Conservation (phyloP, 2,888 invertebrate genomes). For the Noctua comes region DNA sequence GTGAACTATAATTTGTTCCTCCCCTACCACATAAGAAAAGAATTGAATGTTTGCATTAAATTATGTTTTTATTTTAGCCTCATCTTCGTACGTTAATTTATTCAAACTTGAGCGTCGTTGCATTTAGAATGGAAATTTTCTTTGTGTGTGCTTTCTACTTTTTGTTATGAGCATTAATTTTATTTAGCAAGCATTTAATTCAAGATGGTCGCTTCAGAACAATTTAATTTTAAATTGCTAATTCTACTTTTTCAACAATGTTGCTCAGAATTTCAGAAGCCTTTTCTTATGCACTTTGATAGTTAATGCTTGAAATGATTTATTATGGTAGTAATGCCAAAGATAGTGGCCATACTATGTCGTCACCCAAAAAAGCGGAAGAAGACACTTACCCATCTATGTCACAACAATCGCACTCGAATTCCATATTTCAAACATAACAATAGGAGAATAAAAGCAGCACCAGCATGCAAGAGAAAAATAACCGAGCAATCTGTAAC, state of each 20-base stretch:
- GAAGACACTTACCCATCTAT: conserved; percentile 23
- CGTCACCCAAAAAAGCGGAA: neutral
- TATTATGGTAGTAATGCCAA: neutral
- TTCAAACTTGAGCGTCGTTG: conserved; percentile 53
- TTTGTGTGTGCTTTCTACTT: conserved; percentile 29
- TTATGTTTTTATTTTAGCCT: conserved; percentile 26
- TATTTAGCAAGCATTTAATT: conserved; percentile 39
- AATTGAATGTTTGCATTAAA: conserved; percentile 51
- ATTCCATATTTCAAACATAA: conserved; percentile 60
- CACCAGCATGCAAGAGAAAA: conserved; percentile 64
- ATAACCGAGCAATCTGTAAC: conserved; percentile 74
- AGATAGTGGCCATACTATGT: neutral
- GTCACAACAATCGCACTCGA: conserved; percentile 49
- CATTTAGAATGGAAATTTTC: conserved; percentile 56
- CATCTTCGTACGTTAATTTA: conserved; percentile 54
- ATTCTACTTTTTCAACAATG: conserved; percentile 3
- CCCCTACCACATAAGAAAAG: conserved; percentile 37
- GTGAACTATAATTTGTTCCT: conserved; percentile 46
- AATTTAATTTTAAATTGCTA: conserved; percentile 23
- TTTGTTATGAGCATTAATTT: conserved; percentile 48
- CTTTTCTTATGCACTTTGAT: neutral
- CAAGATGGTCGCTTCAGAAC: conserved; percentile 17
- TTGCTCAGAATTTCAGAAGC: neutral
- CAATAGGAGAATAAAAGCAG: conserved; percentile 59
- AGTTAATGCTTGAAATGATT: neutral